Evolutionary conservation across 2,888 invertebrate genomes (phyloP).

Genomic region (Xestia c-nigrum): DNA sequence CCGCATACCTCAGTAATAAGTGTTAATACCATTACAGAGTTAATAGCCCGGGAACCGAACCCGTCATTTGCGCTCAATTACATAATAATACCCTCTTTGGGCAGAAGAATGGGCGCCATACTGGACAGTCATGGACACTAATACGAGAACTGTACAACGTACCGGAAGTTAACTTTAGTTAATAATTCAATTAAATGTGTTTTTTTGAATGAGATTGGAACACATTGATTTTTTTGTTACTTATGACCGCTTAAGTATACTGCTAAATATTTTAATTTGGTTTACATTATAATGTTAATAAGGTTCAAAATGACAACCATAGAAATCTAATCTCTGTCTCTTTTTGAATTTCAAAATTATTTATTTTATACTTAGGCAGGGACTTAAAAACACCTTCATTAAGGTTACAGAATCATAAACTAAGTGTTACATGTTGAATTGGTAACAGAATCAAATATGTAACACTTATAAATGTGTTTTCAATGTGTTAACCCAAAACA

Average conservation of each 20-base stretch:
- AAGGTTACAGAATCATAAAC: too few species aligned
- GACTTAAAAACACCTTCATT: too few species aligned
- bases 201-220: slow-evolving; percentile 25
- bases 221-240: not conserved
- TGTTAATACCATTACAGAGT: slow-evolving; percentile 60
- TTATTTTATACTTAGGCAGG: not conserved
- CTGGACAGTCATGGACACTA: slow-evolving; percentile 67
- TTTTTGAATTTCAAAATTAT: not conserved
- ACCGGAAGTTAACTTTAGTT: slow-evolving; percentile 46
- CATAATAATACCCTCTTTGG: slow-evolving; percentile 65
- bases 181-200: slow-evolving; percentile 56
- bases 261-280: slow-evolving; percentile 1
- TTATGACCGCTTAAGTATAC: too few species aligned
- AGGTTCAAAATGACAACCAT: too few species aligned
- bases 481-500: too few species aligned
- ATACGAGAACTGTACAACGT: slow-evolving; percentile 59
- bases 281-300: not conserved
- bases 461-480: too few species aligned
- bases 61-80: slow-evolving; percentile 69
- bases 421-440: too few species aligned
- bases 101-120: slow-evolving; percentile 54
- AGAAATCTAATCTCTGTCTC: not conserved
- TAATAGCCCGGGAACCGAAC: slow-evolving; percentile 55
- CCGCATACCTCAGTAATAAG: slow-evolving; percentile 56
- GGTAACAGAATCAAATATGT: too few species aligned